phyloP scores from a whole-genome alignment of 1,140 invertebrate species.

The silkworm (Bombyx mori) region ASM3026992v2 NC_085118.1:17321501-17322000 shows the following conservation, averaged over 20 bases:
- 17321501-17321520: slow-evolving; percentile 23
- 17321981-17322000: background rate
- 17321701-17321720: background rate
- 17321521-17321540: too few species aligned
- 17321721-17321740: background rate
- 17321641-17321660: slow-evolving; percentile 74
- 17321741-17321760: slow-evolving; percentile 89
- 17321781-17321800: slow-evolving; percentile 23
- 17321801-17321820: too few species aligned
- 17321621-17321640: slow-evolving; percentile 2
- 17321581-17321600: slow-evolving; percentile 87
- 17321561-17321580: slow-evolving; percentile 88
- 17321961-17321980: slow-evolving; percentile 2
- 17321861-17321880: slow-evolving; percentile 87
- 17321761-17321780: slow-evolving; percentile 94
- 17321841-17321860: too few species aligned
- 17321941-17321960: background rate
- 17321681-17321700: slow-evolving; percentile 2
- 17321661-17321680: background rate
- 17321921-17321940: slow-evolving; percentile 78
- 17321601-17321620: slow-evolving; percentile 15
- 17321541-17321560: background rate
- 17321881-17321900: slow-evolving; percentile 24
- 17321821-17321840: background rate
- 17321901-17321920: too few species aligned